A percentile compares a stretch with the other conserved stretches of the same genome.
These are phyloP conservation scores for Drosophila ezoana DNA, from an alignment of 2,888 invertebrate species.

Conservation along the genomic window DNA sequence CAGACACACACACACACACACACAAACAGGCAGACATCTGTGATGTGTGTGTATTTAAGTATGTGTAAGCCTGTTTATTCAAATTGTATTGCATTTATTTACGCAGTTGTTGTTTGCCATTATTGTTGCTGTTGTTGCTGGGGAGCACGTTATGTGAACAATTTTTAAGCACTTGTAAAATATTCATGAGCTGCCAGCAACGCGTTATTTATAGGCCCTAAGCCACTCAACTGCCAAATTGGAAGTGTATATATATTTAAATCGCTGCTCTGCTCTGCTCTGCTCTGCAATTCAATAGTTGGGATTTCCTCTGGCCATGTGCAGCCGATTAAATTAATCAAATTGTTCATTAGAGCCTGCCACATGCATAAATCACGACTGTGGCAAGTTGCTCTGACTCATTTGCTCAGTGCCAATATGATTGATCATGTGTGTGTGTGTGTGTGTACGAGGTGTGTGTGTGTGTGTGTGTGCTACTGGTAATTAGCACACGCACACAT, in stretches of 20 bases:
- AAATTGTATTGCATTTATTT: constrained; percentile 76
- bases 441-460: constrained; percentile 1
- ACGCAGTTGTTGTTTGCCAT: constrained; percentile 30
- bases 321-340: constrained; percentile 49
- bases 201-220: constrained; percentile 11
- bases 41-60: constrained; percentile 65
- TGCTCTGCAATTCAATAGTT: constrained; percentile 18
- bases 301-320: constrained; percentile 8
- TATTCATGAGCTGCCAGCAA: constrained; percentile 60
- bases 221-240: constrained; percentile 22
- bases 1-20: constrained; percentile 26
- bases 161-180: constrained; percentile 70
- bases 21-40: constrained; percentile 25
- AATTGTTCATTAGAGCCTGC: constrained; percentile 56
- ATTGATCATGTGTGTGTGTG: constrained; percentile 48
- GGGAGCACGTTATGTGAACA: constrained; percentile 46
- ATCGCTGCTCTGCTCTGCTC: not conserved
- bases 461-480: constrained; percentile 15
- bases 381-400: constrained; percentile 42
- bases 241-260: constrained; percentile 7
- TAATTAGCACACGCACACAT: constrained; percentile 61
- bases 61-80: constrained; percentile 77
- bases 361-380: constrained; percentile 56
- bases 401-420: constrained; percentile 41
- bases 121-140: constrained; percentile 22